Evolutionary conservation across 2,113 vertebrate genomes (phyloP), one percentile per base, ranked within the genome.

Genomic region (Trogon surrucura): DNA sequence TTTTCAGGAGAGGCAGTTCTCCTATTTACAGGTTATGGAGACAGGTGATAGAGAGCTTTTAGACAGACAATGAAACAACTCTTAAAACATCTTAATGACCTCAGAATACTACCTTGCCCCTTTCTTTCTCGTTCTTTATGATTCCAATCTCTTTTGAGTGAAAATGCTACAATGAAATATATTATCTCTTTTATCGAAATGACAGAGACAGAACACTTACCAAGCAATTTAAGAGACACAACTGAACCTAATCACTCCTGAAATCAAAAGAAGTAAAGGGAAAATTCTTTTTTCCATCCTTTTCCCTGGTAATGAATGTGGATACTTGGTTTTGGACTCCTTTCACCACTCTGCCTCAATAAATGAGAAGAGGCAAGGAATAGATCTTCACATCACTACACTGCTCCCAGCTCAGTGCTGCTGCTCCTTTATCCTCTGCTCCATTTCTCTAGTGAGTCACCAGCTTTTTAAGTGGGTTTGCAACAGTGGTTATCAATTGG

Each of bases 211-310:
- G 91, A 93, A 95, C 87, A 82, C 81, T 96, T 88, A 91, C 54
- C 3, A 29, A 85, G 91, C 74, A 93, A 94, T 95, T 95, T 85
- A 94, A 89, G 84, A 87, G 80, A 72, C 12, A 38, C 65, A 80
- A 53, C 87, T 73, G 79, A 92, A 91, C 45, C 74, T 96, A 77
- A 96, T 94, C 93, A 72, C 84, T 95, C 66, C 93, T 80, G 89
- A 94, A 95, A 89, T 94, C 93, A 93, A 93, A 92, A 91, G 93
- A 61, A 94, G 47, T 72, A 86, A 95, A 85, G n/a, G 23, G 45
- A 93, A 86, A 89, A 88, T 71, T 93, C 34, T 56, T 85, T 88
- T 80, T 48, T 8, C 22, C 21, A 26, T 93, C 56, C 26, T 90
- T 86, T 80, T 84, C 10, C 56, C 36, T 44, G 44, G 32, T 87